Evolutionary conservation across 2,888 invertebrate genomes (phyloP), one percentile per base, ranked within the genome.

Genomic region (Agapostemon virescens): DNA sequence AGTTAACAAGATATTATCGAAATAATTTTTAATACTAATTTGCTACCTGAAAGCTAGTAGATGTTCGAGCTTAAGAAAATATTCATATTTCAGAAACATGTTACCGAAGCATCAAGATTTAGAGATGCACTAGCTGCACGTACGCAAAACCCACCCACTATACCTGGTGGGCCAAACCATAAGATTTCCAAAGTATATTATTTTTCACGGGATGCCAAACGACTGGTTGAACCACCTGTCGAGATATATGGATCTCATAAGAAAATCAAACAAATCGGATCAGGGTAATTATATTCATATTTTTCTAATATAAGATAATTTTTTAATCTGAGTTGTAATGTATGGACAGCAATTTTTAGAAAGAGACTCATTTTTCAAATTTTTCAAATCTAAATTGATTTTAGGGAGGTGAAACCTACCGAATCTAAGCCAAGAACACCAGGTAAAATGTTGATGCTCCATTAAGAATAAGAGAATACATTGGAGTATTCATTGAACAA

Each of bases 111-210:
- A 58, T 36, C 76, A 52, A 84, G 97, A 86, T 97, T 95, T 89
- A 95, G 95, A 84, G 95, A 96, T 49, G 92, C 93, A 4, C 15
- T 97, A 55, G 93, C 97, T 3, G 93, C 95, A 15, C 95, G 98
- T 88, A 96, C 96, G 72, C 98, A 97, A 90, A 97, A 97, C 36
- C 96, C 94, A 23, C 98, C 98, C 66, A 92, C 94, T 74, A 92
- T 98, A 70, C 98, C 97, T 30, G 97, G 95, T 82, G 98, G 98
- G 15, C 96, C 97, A 2, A 94, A 96, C 42, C 97, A 97, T 93
- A 95, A 95, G 89, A 94, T 97, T 80, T 95, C 96, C 20, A 95
- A 95, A 67, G 98, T 98, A 93, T 98, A 98, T 92, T 98, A 99
- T 90, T 96, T 94, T 90, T 93, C 94, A 0, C 94, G 98, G 77